A percentile compares a stretch with the other conserved stretches of the same genome.
Evolutionary conservation across 2,888 invertebrate genomes (phyloP).

Genomic region (Drosophila dives): DNA sequence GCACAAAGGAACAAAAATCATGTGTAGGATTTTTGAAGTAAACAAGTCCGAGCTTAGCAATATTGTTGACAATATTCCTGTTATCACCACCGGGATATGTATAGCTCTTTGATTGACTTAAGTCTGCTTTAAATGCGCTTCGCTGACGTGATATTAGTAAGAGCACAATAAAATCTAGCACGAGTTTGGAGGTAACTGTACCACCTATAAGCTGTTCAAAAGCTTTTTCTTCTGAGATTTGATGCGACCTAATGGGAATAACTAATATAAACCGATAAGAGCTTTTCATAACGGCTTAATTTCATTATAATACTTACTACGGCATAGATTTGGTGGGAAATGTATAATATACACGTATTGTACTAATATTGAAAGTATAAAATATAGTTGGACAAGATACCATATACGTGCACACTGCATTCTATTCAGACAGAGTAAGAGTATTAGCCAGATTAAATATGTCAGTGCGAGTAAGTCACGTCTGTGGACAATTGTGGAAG

Average conservation of each 20-base stretch:
- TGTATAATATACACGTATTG: slow-evolving; percentile 96
- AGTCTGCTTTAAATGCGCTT: slow-evolving; percentile 93
- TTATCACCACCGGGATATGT: slow-evolving; percentile 90
- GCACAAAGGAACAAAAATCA: slow-evolving; percentile 92
- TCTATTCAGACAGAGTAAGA: slow-evolving; percentile 89
- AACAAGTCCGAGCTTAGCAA: slow-evolving; percentile 87
- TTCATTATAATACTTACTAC: slow-evolving; percentile 86
- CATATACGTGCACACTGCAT: slow-evolving; percentile 89
- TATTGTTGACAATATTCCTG: slow-evolving; percentile 88
- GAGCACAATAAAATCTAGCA: slow-evolving; percentile 96
- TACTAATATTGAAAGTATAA: slow-evolving; percentile 92
- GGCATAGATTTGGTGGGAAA: slow-evolving; percentile 93
- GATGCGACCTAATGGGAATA: neutral
- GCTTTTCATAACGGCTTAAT: no score
- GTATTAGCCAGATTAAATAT: slow-evolving; percentile 93
- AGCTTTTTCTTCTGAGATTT: neutral
- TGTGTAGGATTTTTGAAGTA: slow-evolving; percentile 92
- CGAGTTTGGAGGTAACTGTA: slow-evolving; percentile 89
- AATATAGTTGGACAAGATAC: slow-evolving; percentile 92
- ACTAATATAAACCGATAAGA: neutral
- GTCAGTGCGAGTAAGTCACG: slow-evolving; percentile 95
- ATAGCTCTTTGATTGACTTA: slow-evolving; percentile 83
- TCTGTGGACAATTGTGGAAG: slow-evolving; percentile 93
- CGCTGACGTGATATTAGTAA: slow-evolving; percentile 93
- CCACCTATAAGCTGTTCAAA: slow-evolving; percentile 95